phyloP scores from a whole-genome alignment of 2,113 vertebrate genomes.

The human (Homo sapiens) region GRCh38 chr2:233085501-233086000 shows the following conservation, averaged over 20 bases:
- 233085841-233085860: neutral
- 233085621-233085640: neutral
- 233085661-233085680: neutral
- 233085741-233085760: neutral
- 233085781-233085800: neutral
- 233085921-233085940: rapidly evolving
- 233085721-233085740: neutral
- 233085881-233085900: neutral
- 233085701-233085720: neutral
- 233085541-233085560: rapidly evolving
- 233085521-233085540: neutral
- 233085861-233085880: neutral
- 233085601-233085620: neutral
- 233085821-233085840: neutral
- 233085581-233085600: neutral
- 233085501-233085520: neutral
- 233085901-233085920: neutral
- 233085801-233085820: neutral
- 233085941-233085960: neutral
- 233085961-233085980: neutral
- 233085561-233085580: neutral
- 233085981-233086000: neutral
- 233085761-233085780: neutral
- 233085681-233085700: neutral
- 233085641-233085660: neutral